Evolutionary conservation across 2,113 vertebrate genomes (phyloP).

Genomic region (Ailurus styani): DNA sequence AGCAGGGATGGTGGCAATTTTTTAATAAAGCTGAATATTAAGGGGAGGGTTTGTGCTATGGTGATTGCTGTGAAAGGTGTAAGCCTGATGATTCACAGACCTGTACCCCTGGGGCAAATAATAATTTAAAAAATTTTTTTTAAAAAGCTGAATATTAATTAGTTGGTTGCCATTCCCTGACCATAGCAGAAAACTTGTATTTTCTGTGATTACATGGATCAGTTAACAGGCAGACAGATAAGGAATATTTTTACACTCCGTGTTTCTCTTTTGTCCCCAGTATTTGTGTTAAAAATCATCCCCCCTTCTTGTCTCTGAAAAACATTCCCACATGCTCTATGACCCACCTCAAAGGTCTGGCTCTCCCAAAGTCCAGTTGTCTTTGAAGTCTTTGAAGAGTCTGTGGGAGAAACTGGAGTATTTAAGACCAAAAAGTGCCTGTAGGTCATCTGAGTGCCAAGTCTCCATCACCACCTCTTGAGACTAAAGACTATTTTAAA

Average conservation of each 20-base stretch:
- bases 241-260: not conserved
- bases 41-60: too few relatives aligned
- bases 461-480: not conserved
- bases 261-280: not conserved
- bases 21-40: constrained; percentile 6
- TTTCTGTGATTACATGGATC: not conserved
- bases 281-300: constrained; percentile 10
- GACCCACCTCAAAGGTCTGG: constrained; percentile 53
- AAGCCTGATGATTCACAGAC: too few relatives aligned
- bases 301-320: not conserved
- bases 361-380: not conserved
- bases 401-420: constrained; percentile 10
- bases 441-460: constrained; percentile 11
- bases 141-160: not conserved
- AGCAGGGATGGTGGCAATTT: not conserved
- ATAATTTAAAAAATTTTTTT: too few relatives aligned
- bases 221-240: not conserved
- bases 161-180: not conserved
- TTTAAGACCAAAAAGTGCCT: constrained; percentile 16
- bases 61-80: too few relatives aligned
- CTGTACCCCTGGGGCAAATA: too few relatives aligned
- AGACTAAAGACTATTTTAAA: constrained; percentile 19
- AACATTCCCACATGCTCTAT: not conserved
- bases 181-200: not conserved
- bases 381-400: constrained; percentile 62